A percentile compares a stretch with the other conserved stretches of the same genome.
phyloP scores from a whole-genome alignment of 2,797 vertebrate genomes.

The Myioborus melanocephalus region DNA sequence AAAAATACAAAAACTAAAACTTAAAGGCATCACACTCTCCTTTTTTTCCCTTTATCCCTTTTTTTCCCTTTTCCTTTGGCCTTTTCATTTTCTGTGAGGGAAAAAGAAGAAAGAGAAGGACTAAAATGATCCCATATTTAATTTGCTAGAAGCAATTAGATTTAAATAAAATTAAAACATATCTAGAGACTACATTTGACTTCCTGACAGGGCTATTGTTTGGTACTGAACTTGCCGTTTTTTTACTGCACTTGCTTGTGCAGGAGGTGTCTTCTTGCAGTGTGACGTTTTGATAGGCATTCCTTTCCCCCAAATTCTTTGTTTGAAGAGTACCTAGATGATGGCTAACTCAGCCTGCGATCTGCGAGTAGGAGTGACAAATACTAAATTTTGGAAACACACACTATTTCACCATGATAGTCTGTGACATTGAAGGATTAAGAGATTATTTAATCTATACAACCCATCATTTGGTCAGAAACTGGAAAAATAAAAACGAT shows the following conservation, averaged over 20 bases:
- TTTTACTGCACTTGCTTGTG: background rate
- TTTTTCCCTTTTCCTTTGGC: background rate
- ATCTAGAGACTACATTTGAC: background rate
- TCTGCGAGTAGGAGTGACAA: background rate
- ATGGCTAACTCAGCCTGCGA: background rate
- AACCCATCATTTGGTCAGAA: background rate
- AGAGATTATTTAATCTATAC: conserved; percentile 26
- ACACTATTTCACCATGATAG: background rate
- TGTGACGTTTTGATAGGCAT: background rate
- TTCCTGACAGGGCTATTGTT: background rate
- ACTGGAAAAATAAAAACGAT: background rate
- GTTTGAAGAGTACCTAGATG: background rate
- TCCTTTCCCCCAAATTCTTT: background rate
- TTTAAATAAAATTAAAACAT: background rate
- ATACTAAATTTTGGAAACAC: background rate
- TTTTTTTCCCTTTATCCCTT: fast-evolving
- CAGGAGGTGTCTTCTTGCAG: background rate
- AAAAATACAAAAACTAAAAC: background rate
- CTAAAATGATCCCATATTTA: background rate
- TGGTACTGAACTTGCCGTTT: background rate
- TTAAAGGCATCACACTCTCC: fast-evolving
- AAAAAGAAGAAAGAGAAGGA: background rate
- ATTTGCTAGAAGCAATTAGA: background rate
- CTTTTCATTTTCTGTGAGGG: background rate
- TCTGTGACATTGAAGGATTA: background rate